Evolutionary conservation across 2,797 vertebrate species (phyloP).

Genomic region (Alectoris magna): DNA sequence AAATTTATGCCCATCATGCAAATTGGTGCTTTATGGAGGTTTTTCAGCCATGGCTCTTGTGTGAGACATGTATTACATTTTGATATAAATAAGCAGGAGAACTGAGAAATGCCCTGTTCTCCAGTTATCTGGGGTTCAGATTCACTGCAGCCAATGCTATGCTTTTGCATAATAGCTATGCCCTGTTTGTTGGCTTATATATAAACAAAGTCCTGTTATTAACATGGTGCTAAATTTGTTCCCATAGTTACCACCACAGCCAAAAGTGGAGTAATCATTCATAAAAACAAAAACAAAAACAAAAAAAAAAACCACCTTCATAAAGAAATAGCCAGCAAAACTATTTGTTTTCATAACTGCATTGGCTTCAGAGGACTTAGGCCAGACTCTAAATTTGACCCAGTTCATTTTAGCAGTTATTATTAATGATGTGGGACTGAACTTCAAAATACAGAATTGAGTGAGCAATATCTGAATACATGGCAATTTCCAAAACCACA

Average conservation of each 20-base stretch:
- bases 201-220: neutral
- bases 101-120: neutral
- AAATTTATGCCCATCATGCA: constrained; percentile 61
- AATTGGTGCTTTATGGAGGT: constrained; percentile 33
- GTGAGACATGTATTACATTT: neutral
- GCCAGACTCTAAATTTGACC: neutral
- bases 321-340: neutral
- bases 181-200: neutral
- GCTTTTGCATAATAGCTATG: neutral
- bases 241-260: neutral
- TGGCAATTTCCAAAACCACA: neutral
- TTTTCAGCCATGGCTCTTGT: neutral
- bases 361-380: neutral
- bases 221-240: neutral
- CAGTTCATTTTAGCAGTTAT: neutral
- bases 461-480: neutral
- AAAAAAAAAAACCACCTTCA: neutral
- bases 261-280: neutral
- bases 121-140: neutral
- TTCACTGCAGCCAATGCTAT: neutral
- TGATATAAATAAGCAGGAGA: neutral
- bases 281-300: neutral
- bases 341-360: neutral
- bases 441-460: neutral
- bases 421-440: neutral